Base-by-base conservation (phyloP, 2,113 vertebrate genomes). In the Eudorcas thomsonii region DNA sequence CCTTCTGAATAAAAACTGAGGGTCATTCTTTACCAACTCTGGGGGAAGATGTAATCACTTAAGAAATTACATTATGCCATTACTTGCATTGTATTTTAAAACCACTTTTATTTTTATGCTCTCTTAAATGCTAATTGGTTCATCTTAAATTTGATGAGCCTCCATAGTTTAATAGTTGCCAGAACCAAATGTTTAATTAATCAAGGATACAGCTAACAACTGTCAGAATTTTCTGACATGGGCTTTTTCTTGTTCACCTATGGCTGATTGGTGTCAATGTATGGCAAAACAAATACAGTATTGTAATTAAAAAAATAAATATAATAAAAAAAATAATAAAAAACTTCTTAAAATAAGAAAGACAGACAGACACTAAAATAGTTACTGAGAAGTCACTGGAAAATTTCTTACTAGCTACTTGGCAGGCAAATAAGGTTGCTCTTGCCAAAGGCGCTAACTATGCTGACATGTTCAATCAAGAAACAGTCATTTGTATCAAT, bases 401-500 rank as follows among this genome's bases (percentile, higher is more conserved):
- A 95, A 91, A 30, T 77, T 59, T 94, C 88, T 97, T 86, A 50
- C 36, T 55, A 52, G 11, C 30, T 96, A 81, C 74, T 85, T 97
- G 92, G 71, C 92, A 95, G 28, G 23, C 83, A 92, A 39, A 74
- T 93, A 88, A 25, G 16, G 14, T 67, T 88, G 59, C 36, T n/a
- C 19, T 88, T 98, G 78, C 43, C 92, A 96, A 36, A 95, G 71
- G 39, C 14, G 0, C 45, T 85, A 96, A 96, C 74, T 15, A 52
- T n/a, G 54, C 52, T 95, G 81, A 97, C 81, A 57, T 85, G 33
- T 96, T 95, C 87, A 94, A n/a, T 97, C 90, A 92, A 96, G 16
- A 90, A 85, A 64, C 88, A 54, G 48, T 80, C 59, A 85, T 96
- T 96, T 95, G 77, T 54, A 92, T 95, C 88, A 95, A 82, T 88